Conservation (phyloP, 2,888 invertebrate genomes). For the Drosophila kambysellisi region DNA sequence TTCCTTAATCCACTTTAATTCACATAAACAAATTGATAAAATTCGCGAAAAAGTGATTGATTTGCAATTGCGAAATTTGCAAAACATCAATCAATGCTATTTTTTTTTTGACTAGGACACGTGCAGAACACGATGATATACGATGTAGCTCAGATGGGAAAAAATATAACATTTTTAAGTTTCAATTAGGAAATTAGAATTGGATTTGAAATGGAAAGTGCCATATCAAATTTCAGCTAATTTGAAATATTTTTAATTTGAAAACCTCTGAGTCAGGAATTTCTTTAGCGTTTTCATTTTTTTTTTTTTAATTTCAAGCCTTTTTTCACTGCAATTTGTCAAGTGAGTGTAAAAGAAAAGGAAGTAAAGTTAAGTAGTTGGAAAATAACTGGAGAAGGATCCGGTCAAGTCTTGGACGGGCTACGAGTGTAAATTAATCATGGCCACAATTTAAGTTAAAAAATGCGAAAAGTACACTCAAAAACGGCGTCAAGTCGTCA, state of each 20-base stretch:
- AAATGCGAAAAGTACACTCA: constrained; percentile 77
- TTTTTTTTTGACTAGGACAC: constrained; percentile 45
- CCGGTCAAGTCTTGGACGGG: constrained; percentile 23
- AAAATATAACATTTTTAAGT: constrained; percentile 12
- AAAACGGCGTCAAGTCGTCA: constrained; percentile 63
- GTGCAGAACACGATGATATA: constrained; percentile 61
- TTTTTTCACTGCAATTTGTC: constrained; percentile 64
- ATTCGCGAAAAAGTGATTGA: constrained; percentile 64
- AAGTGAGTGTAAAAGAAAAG: constrained; percentile 25
- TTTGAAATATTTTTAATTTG: constrained; percentile 7
- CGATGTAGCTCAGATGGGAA: constrained; percentile 62
- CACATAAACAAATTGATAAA: neutral
- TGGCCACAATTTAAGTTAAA: constrained; percentile 75
- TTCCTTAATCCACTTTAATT: neutral
- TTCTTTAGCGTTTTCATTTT: neutral
- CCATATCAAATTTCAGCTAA: constrained; percentile 33
- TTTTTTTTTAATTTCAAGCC: constrained; percentile 2
- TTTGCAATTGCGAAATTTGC: constrained; percentile 50
- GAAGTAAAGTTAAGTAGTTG: constrained; percentile 35
- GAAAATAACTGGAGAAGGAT: constrained; percentile 23
- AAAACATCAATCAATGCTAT: constrained; percentile 62
- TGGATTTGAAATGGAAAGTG: constrained; percentile 4
- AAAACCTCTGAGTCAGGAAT: neutral
- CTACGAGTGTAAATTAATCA: constrained; percentile 67
- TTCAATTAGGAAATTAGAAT: constrained; percentile 60